These are phyloP conservation scores for Coelopa frigida DNA, from an alignment of 1,140 invertebrate species.

Conservation along the genomic window DNA sequence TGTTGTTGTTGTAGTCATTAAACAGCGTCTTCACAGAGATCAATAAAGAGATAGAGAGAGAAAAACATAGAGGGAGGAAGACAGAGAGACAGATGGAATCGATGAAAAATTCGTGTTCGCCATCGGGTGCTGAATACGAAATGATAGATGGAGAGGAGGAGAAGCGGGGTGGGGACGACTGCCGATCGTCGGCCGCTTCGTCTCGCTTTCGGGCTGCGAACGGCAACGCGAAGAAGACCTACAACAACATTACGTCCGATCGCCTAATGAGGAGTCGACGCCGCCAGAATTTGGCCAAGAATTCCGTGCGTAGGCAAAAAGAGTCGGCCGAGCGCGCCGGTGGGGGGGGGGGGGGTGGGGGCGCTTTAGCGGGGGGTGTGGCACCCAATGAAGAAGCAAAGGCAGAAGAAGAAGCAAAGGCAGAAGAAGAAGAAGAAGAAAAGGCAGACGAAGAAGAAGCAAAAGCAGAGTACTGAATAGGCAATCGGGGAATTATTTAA, in stretches of 20 bases:
- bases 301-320: background rate
- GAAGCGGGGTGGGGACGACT: background rate
- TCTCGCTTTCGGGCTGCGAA: no score
- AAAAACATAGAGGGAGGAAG: background rate
- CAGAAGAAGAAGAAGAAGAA: background rate
- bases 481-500: background rate
- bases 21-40: no score
- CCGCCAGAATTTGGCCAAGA: no score
- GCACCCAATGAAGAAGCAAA: no score
- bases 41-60: background rate
- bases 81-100: background rate
- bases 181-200: no score
- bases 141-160: background rate
- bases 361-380: no score
- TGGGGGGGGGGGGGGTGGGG: no score
- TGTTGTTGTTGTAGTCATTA: no score
- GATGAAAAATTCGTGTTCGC: no score
- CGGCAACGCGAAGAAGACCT: no score
- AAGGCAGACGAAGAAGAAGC: background rate
- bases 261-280: no score
- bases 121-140: background rate
- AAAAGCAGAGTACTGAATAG: background rate
- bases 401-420: background rate
- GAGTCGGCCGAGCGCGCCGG: background rate
- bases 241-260: no score